Percentiles rank a stretch among this genome's conserved stretches.
Conservation (phyloP, 2,797 vertebrate species). For the Atherinosoma microstoma region DNA sequence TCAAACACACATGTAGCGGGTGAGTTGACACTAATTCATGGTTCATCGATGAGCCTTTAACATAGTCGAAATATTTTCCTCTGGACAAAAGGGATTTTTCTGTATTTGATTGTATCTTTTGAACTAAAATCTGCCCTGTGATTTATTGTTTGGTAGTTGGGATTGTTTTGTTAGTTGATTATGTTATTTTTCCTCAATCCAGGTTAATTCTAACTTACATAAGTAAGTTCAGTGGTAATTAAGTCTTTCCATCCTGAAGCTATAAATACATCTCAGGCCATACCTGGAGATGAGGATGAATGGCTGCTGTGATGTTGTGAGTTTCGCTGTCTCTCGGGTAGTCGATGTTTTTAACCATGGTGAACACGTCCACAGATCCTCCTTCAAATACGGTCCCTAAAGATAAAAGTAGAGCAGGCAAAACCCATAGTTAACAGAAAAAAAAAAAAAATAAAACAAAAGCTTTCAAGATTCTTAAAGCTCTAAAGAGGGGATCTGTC, state of each 20-base stretch:
- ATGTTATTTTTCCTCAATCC: background rate
- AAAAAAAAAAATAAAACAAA: background rate
- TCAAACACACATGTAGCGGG: background rate
- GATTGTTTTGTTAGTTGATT: background rate
- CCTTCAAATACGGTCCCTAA: constrained; percentile 82
- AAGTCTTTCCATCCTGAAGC: background rate
- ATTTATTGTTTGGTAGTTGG: background rate
- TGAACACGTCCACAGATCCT: constrained; percentile 81
- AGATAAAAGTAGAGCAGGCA: background rate
- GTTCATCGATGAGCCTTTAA: background rate
- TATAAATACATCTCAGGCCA: background rate
- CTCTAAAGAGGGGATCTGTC: background rate
- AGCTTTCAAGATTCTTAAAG: background rate
- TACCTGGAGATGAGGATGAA: constrained; percentile 88
- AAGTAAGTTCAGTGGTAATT: background rate
- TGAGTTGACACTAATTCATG: too few relatives aligned
- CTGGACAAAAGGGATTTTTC: background rate
- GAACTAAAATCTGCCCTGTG: too few relatives aligned
- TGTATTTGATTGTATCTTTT: background rate
- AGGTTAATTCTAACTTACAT: background rate
- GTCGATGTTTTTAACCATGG: constrained; percentile 71
- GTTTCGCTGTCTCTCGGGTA: constrained; percentile 80
- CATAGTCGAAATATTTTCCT: background rate
- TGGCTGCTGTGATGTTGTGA: constrained; percentile 77
- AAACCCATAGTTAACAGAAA: background rate